These are phyloP conservation scores for Drosophila tropicalis DNA, from an alignment of 1,140 invertebrate species.

Conservation along the genomic window DNA sequence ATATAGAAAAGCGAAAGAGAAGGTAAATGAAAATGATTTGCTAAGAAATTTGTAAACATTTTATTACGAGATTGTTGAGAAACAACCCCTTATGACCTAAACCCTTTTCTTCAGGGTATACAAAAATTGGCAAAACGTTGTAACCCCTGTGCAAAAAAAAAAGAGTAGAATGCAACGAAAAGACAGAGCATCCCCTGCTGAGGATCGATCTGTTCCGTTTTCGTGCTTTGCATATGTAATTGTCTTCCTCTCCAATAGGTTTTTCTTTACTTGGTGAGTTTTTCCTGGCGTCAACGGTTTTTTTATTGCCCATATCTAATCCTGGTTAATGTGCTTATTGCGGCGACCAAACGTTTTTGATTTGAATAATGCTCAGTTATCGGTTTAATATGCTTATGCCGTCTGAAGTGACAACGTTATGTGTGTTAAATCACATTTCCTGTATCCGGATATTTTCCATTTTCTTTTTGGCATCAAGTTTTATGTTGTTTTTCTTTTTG, in stretches of 20 bases:
- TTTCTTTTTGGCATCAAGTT: conserved; percentile 13
- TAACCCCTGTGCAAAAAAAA: conserved; percentile 19
- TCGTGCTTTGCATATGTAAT: conserved; percentile 59
- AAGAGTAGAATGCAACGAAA: conserved; percentile 7
- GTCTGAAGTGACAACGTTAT: conserved; percentile 4
- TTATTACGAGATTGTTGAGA: conserved; percentile 38
- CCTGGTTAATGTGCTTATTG: conserved; percentile 69
- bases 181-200: conserved; percentile 10
- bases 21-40: conserved; percentile 62
- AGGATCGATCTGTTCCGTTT: conserved; percentile 10
- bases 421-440: conserved; percentile 33
- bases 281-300: conserved; percentile 26
- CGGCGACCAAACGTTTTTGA: conserved; percentile 59
- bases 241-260: neutral
- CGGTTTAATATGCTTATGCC: conserved; percentile 73
- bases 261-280: too few relatives aligned
- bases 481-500: conserved; percentile 23
- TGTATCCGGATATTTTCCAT: neutral
- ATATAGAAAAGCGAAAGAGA: conserved; percentile 19
- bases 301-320: conserved; percentile 77
- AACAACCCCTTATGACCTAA: conserved; percentile 26
- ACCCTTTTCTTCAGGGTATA: conserved; percentile 34
- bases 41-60: conserved; percentile 76
- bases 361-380: conserved; percentile 79
- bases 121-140: conserved; percentile 42